Conservation (phyloP, 23 tunicate species). For the Diplosoma virens region DNA sequence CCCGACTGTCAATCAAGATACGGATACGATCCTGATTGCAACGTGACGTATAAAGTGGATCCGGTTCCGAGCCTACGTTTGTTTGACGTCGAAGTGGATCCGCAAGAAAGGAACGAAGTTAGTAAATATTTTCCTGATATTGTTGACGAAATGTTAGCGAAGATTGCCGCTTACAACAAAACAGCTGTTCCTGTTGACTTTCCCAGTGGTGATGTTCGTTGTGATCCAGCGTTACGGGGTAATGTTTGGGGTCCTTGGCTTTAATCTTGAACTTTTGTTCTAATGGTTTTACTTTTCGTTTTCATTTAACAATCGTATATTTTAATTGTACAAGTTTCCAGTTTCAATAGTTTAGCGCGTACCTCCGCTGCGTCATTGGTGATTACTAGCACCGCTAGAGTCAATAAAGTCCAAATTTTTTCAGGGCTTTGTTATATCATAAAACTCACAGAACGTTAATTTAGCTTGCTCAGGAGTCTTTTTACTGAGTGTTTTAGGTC, state of each 20-base stretch:
- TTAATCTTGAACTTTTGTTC: too few relatives aligned
- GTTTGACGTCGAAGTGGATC: slow-evolving; percentile 75
- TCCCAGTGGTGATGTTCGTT: slow-evolving; percentile 57
- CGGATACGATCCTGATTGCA: slow-evolving; percentile 33
- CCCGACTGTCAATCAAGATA: slow-evolving; percentile 14
- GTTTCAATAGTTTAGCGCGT: too few relatives aligned
- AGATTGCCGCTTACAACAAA: slow-evolving; percentile 71
- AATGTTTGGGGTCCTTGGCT: slow-evolving; percentile 95
- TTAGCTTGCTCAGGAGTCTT: too few relatives aligned
- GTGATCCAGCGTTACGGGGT: slow-evolving; percentile 62
- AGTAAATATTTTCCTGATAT: slow-evolving; percentile 52
- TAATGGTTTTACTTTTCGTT: too few relatives aligned
- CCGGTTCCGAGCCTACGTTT: slow-evolving; percentile 71
- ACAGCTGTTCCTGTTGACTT: slow-evolving; percentile 78
- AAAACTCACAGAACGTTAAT: too few relatives aligned
- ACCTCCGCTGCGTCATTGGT: too few relatives aligned
- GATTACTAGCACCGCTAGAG: too few relatives aligned
- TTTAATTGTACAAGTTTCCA: too few relatives aligned
- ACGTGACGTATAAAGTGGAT: neutral
- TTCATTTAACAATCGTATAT: too few relatives aligned
- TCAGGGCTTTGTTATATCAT: too few relatives aligned
- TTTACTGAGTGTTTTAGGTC: too few relatives aligned
- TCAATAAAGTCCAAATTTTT: too few relatives aligned
- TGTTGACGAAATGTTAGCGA: slow-evolving; percentile 67
- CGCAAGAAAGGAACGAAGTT: slow-evolving; percentile 69